These are phyloP conservation scores for Gymnoscopelus braueri DNA, from an alignment of 2,797 vertebrate genomes.

Conservation along the genomic window DNA sequence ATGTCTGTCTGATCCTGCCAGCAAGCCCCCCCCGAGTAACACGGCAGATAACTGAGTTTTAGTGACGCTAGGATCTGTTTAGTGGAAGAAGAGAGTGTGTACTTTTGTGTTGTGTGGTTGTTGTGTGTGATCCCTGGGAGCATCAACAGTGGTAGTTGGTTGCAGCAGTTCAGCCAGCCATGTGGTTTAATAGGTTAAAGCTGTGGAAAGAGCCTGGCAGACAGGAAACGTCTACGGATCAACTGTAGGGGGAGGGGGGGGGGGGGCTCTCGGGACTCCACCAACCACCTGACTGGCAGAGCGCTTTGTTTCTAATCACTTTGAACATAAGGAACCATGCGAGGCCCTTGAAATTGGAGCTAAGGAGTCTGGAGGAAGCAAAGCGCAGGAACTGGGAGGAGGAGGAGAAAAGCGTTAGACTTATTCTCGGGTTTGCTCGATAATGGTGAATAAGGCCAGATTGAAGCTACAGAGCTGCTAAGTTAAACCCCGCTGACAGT, in stretches of 20 bases:
- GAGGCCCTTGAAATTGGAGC: constrained; percentile 64
- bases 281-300: constrained; percentile 67
- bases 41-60: constrained; percentile 29
- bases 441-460: constrained; percentile 47
- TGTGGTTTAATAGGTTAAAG: constrained; percentile 64
- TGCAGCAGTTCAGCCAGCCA: constrained; percentile 50
- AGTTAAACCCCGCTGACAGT: constrained; percentile 61
- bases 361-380: constrained; percentile 54
- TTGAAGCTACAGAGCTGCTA: constrained; percentile 45
- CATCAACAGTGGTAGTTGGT: constrained; percentile 60
- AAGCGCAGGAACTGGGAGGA: constrained; percentile 55
- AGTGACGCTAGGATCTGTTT: constrained; percentile 39
- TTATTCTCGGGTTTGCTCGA: constrained; percentile 44
- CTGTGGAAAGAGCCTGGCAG: constrained; percentile 59
- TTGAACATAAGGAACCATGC: constrained; percentile 62
- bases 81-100: constrained; percentile 51
- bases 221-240: constrained; percentile 53
- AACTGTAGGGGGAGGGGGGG: constrained; percentile 35
- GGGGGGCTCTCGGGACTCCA: constrained; percentile 45
- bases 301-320: constrained; percentile 71
- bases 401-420: constrained; percentile 55
- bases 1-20: constrained; percentile 29
- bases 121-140: constrained; percentile 44
- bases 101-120: background rate
- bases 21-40: constrained; percentile 27